Evolutionary conservation across 2,113 vertebrate genomes (phyloP), one percentile per base, ranked within the genome.

Genomic region (Ariopsis seemanni): DNA sequence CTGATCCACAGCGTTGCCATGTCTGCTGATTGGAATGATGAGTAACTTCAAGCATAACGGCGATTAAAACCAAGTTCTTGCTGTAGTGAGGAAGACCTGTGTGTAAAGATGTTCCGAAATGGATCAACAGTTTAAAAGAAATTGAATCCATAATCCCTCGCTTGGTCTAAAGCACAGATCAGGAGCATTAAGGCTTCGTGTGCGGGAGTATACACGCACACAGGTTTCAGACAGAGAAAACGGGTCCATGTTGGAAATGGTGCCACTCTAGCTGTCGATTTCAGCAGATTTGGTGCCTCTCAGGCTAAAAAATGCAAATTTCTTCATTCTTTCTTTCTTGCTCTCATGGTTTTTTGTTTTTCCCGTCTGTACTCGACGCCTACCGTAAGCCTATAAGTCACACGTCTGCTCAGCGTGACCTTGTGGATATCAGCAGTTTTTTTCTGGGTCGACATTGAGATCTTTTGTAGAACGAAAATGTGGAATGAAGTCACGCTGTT

Each of bases 211-310:
- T 42, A 4, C 4, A 0, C 0, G 4, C 4, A 42, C 42, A 4
- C 42, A 42, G 4, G 42, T 42, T 42, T 60, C 57, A 18, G 57
- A 14, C 65, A 15, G n/a, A 6, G 63, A 18, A 18, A 5, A 42
- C 1, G 2, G 18, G 2, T 5, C 20, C 7, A 7, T 27, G 75
- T 55, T 5, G 50, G 11, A 86, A 85, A 74, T 60, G 80, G 82
- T 87, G 83, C 14, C 50, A 42, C 50, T 62, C 25, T 10, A 65
- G 72, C 65, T 85, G 89, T 88, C 86, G 80, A 81, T 83, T 83
- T 90, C 86, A 85, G 83, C 55, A n/a, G 42, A 12, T 69, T 34
- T 60, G 82, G 15, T 25, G 3, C 9, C 3, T 42, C 75, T 63
- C 69, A 6, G 42, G 20, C 12, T 83, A 20, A 83, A 53, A 8